Conservation (phyloP, 2,888 invertebrate species). For the Cheilosia vernalis region DNA sequence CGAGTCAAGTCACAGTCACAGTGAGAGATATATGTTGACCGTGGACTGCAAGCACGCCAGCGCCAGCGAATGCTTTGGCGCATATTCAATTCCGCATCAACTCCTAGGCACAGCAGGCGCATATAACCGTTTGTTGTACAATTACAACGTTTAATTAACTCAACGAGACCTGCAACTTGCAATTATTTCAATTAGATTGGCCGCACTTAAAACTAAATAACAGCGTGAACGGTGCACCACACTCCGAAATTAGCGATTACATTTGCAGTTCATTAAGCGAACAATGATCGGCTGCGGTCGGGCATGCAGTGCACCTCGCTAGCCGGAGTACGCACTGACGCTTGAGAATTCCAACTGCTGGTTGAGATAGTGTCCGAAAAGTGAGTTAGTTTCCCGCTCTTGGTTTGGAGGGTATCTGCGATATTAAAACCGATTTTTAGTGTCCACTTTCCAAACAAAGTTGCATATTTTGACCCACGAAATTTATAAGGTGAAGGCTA, state of each 20-base stretch:
- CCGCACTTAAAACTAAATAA: slow-evolving; percentile 23
- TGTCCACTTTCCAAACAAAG: too few relatives aligned
- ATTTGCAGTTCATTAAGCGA: slow-evolving; percentile 64
- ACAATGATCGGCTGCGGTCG: slow-evolving; percentile 31
- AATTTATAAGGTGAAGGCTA: too few relatives aligned
- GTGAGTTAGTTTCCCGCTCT: too few relatives aligned
- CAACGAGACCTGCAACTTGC: slow-evolving; percentile 79
- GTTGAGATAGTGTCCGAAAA: too few relatives aligned
- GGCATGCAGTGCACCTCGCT: too few relatives aligned
- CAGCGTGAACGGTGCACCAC: not conserved
- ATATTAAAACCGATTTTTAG: too few relatives aligned
- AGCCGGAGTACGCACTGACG: too few relatives aligned
- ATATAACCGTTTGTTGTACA: slow-evolving; percentile 77
- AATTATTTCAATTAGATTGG: slow-evolving; percentile 83
- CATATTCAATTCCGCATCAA: slow-evolving; percentile 69
- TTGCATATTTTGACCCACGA: too few relatives aligned
- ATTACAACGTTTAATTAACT: slow-evolving; percentile 84
- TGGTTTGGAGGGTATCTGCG: too few relatives aligned
- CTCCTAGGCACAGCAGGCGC: slow-evolving; percentile 17
- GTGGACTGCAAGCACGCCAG: slow-evolving; percentile 55
- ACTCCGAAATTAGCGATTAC: slow-evolving; percentile 65
- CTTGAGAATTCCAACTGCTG: too few relatives aligned
- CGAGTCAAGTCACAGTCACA: not conserved
- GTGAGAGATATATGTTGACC: slow-evolving; percentile 28
- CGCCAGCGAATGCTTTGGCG: slow-evolving; percentile 58